Conservation (phyloP, 2,797 vertebrate genomes). For the Sebastes taczanowskii region DNA sequence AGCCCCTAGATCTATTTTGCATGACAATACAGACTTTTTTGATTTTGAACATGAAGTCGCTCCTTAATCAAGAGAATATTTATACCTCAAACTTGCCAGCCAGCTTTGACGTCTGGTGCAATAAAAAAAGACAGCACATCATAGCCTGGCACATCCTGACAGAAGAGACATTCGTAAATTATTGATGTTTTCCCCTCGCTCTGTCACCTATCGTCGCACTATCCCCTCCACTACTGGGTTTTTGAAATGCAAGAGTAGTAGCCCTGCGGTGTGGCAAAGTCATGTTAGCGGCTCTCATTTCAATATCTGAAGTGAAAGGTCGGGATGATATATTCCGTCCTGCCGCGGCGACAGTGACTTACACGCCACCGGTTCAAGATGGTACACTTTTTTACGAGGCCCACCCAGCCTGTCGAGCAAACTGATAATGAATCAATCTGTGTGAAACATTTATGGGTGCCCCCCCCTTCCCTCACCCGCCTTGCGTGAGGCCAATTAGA, state of each 20-base stretch:
- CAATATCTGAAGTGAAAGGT: slow-evolving; percentile 76
- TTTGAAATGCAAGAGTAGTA: slow-evolving; percentile 63
- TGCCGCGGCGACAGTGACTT: slow-evolving; percentile 62
- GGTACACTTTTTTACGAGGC: slow-evolving; percentile 55
- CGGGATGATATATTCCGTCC: slow-evolving; percentile 66
- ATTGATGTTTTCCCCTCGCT: slow-evolving; percentile 67
- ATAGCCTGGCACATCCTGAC: slow-evolving; percentile 53
- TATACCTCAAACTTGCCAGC: slow-evolving; percentile 44
- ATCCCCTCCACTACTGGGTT: slow-evolving; percentile 42
- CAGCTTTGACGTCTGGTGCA: slow-evolving; percentile 45
- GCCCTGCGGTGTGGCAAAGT: slow-evolving; percentile 59
- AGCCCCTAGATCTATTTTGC: neutral
- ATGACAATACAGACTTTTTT: slow-evolving; percentile 1
- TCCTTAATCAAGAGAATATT: slow-evolving; percentile 59
- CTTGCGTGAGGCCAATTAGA: slow-evolving; percentile 72
- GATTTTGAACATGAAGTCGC: neutral
- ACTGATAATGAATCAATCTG: slow-evolving; percentile 77
- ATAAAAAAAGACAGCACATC: slow-evolving; percentile 42
- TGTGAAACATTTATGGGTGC: slow-evolving; percentile 72
- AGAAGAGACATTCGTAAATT: slow-evolving; percentile 67
- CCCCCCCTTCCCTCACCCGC: neutral
- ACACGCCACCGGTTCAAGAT: slow-evolving; percentile 64
- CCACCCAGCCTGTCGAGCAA: slow-evolving; percentile 66
- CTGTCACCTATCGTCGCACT: slow-evolving; percentile 67
- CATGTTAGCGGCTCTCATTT: slow-evolving; percentile 70